These are phyloP conservation scores for Chionoecetes opilio DNA, from an alignment of 1,140 invertebrate species.

Conservation along the genomic window DNA sequence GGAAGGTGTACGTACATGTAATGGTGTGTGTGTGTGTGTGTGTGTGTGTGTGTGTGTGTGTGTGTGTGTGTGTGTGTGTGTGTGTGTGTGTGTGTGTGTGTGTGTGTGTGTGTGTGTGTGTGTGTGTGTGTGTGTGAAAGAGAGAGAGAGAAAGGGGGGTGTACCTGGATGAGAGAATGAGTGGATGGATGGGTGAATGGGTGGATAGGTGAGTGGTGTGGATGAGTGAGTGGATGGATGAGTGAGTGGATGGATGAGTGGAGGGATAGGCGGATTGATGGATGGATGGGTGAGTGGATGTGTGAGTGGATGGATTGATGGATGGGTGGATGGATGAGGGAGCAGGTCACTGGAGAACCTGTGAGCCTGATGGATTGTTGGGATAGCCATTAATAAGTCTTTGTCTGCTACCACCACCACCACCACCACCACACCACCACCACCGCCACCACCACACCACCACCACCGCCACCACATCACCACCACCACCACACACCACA, in stretches of 20 bases:
- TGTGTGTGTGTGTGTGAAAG: no score
- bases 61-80: neutral
- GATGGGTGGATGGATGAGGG: no score
- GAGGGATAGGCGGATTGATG: neutral
- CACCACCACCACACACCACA: constrained; percentile 40
- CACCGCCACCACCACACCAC: constrained; percentile 48
- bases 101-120: no score
- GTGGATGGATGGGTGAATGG: neutral
- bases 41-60: no score
- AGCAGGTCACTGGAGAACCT: no score
- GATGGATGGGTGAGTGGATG: no score
- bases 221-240: neutral
- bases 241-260: neutral
- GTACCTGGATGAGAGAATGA: no score
- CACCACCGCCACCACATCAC: constrained; percentile 52
- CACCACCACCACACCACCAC: constrained; percentile 50
- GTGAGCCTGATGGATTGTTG: no score
- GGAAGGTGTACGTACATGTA: no score
- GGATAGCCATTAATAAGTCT: no score
- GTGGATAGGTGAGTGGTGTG: neutral
- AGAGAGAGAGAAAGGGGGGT: no score
- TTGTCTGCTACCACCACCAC: constrained; percentile 11
- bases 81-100: neutral
- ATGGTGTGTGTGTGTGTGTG: neutral
- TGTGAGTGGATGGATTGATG: no score